phyloP scores from a whole-genome alignment of 1,140 invertebrate genomes.

The Philopotamus ludificatus region DNA sequence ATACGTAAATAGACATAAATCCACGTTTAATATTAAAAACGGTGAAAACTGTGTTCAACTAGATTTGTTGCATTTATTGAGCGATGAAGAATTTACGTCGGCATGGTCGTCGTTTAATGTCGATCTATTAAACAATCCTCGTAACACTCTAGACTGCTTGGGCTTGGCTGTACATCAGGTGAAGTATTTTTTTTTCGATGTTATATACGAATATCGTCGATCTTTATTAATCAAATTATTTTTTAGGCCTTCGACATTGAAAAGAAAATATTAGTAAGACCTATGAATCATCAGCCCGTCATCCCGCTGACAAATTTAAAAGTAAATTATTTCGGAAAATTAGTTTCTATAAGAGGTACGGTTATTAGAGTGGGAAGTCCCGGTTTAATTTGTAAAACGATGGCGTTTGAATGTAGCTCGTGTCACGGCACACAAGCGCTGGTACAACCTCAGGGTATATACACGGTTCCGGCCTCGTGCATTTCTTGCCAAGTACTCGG shows the following conservation, averaged over 20 bases:
- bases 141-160: slow-evolving; percentile 63
- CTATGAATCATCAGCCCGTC: slow-evolving; percentile 69
- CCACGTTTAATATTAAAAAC: slow-evolving; percentile 61
- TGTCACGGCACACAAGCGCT: slow-evolving; percentile 67
- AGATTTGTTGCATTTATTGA: slow-evolving; percentile 63
- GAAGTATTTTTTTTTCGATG: slow-evolving; percentile 30
- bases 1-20: slow-evolving; percentile 58
- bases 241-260: slow-evolving; percentile 53
- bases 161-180: slow-evolving; percentile 74
- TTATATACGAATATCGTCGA: no score
- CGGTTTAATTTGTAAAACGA: slow-evolving; percentile 69
- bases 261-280: slow-evolving; percentile 58
- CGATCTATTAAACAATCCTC: slow-evolving; percentile 66
- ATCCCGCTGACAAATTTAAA: slow-evolving; percentile 73
- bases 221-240: slow-evolving; percentile 32
- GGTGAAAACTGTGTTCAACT: slow-evolving; percentile 62
- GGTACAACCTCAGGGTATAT: slow-evolving; percentile 63
- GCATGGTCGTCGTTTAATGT: slow-evolving; percentile 63
- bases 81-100: slow-evolving; percentile 59
- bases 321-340: slow-evolving; percentile 78
- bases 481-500: slow-evolving; percentile 60
- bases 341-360: slow-evolving; percentile 81
- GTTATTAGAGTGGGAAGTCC: slow-evolving; percentile 80
- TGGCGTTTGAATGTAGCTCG: slow-evolving; percentile 76
- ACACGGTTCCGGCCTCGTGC: slow-evolving; percentile 60